Evolutionary conservation across 2,888 invertebrate species (phyloP).

Genomic region (Apotomis betuletana): DNA sequence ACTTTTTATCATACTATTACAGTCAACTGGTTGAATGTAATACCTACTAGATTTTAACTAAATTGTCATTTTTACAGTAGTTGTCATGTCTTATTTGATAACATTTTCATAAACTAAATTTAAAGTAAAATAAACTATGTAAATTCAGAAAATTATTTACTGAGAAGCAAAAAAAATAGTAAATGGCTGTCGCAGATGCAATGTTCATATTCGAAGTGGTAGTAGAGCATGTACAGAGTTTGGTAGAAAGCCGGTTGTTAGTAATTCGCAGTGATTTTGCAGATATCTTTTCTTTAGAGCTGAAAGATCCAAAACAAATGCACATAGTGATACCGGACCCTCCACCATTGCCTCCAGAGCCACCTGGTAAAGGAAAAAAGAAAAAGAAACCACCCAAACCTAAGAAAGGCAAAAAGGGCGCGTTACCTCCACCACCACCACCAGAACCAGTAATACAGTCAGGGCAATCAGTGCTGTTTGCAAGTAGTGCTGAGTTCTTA

Average conservation of each 20-base stretch:
- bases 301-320: constrained; percentile 77
- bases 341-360: constrained; percentile 70
- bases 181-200: constrained; percentile 71
- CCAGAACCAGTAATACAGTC: constrained; percentile 74
- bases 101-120: constrained; percentile 25
- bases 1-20: neutral
- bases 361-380: constrained; percentile 64
- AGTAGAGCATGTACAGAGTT: constrained; percentile 66
- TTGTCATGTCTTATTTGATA: constrained; percentile 8
- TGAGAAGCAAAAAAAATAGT: constrained; percentile 45
- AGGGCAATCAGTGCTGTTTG: constrained; percentile 74
- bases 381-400: constrained; percentile 59
- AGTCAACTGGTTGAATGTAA: constrained; percentile 7
- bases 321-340: constrained; percentile 76
- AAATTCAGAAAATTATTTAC: constrained; percentile 19
- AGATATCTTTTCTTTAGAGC: constrained; percentile 73
- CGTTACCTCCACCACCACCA: constrained; percentile 60
- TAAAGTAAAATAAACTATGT: constrained; percentile 17
- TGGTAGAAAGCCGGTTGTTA: constrained; percentile 64
- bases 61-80: neutral
- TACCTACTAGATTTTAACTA: constrained; percentile 5
- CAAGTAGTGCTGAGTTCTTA: constrained; percentile 70
- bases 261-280: constrained; percentile 74
- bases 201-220: constrained; percentile 79
- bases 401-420: constrained; percentile 66